These are phyloP conservation scores for Nymphalis polychloros DNA, from an alignment of 2,888 invertebrate species.

Conservation along the genomic window DNA sequence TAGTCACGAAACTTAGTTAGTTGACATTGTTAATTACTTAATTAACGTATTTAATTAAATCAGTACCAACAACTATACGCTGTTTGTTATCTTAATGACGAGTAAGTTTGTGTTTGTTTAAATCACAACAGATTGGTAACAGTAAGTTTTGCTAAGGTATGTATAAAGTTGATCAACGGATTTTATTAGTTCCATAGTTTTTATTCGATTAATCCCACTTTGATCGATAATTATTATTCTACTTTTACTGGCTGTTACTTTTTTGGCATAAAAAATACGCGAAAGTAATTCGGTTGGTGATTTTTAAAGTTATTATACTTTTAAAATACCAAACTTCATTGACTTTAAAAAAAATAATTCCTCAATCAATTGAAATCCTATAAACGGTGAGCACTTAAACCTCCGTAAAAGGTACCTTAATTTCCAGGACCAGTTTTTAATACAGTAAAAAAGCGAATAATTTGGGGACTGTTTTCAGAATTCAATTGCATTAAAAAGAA, in stretches of 20 bases:
- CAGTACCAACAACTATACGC: slow-evolving; percentile 39
- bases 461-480: slow-evolving; percentile 51
- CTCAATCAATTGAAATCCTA: slow-evolving; percentile 9
- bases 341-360: not conserved
- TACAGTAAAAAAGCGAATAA: slow-evolving; percentile 35
- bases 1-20: slow-evolving; percentile 42
- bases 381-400: not conserved
- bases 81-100: slow-evolving; percentile 42
- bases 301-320: no score
- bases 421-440: slow-evolving; percentile 16
- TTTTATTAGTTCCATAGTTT: not conserved
- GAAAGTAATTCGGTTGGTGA: no score
- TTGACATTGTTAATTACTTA: slow-evolving; percentile 47
- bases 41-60: slow-evolving; percentile 44
- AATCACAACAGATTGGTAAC: slow-evolving; percentile 19
- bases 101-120: slow-evolving; percentile 38
- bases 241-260: not conserved
- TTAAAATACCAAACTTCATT: no score
- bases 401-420: slow-evolving; percentile 14
- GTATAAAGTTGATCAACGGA: not conserved
- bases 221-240: not conserved
- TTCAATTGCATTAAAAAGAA: slow-evolving; percentile 57
- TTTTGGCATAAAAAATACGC: no score
- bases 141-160: slow-evolving; percentile 2
- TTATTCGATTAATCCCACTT: not conserved